Conservation (phyloP, 2,888 invertebrate species). For the Campopleginae sp. region DNA sequence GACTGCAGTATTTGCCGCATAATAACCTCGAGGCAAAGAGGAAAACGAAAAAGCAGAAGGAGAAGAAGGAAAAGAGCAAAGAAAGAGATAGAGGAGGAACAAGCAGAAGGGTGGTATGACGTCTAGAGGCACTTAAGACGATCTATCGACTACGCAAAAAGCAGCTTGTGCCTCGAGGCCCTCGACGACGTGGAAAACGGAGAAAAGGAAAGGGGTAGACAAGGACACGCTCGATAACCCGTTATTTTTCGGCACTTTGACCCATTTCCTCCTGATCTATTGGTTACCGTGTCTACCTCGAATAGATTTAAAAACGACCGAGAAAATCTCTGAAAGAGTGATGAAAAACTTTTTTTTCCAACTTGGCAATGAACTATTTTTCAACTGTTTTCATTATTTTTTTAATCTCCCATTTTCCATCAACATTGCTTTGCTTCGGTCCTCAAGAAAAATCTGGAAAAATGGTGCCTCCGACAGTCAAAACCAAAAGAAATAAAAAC, state of each 20-base stretch:
- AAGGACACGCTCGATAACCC: conserved; percentile 68
- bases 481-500: background rate
- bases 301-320: conserved; percentile 32
- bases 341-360: background rate
- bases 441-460: background rate
- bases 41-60: conserved; percentile 25
- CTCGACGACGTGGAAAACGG: conserved; percentile 64
- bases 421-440: background rate
- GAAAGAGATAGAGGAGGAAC: conserved; percentile 56
- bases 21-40: conserved; percentile 66
- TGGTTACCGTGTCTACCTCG: conserved; percentile 55
- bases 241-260: conserved; percentile 73
- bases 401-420: background rate
- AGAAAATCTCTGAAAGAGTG: conserved; percentile 11
- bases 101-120: conserved; percentile 73
- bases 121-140: conserved; percentile 78
- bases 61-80: conserved; percentile 45
- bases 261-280: conserved; percentile 76
- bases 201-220: conserved; percentile 36
- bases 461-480: background rate
- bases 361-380: background rate
- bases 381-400: background rate
- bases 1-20: conserved; percentile 68
- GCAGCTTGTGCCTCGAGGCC: conserved; percentile 68
- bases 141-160: conserved; percentile 75